Base-by-base conservation (phyloP, 2,888 invertebrate genomes). In the Helobdella robusta region DNA sequence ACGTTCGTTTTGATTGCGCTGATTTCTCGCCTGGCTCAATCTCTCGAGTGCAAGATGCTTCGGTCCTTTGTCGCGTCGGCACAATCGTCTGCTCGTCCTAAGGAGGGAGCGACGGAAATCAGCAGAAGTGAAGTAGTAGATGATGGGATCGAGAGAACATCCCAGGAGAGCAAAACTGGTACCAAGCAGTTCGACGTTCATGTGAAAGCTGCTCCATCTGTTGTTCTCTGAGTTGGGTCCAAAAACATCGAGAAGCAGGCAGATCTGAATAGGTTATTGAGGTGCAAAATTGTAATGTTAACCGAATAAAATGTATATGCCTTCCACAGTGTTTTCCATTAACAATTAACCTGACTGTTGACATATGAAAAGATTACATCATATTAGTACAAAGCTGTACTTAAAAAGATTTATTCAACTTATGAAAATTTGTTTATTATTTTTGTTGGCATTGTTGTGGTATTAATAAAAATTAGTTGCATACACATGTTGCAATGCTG, bases 231-330 rank as follows among this genome's bases (percentile, higher is more conserved):
- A n/a, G 28, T 52, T 36, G 20, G 65, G 34, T 23, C 65, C 66
- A 34, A 71, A 71, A 25, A 70, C 56, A 59, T 71, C 69, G 32
- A 71, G 36, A 48, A 71, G 66, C n/a, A n/a, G n/a, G n/a, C n/a
- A n/a, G n/a, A n/a, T n/a, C n/a, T n/a, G n/a, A n/a, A n/a, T n/a
- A n/a, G n/a, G n/a, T n/a, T n/a, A n/a, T n/a, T n/a, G n/a, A n/a
- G n/a, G n/a, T n/a, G n/a, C n/a, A n/a, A n/a, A n/a, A n/a, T n/a
- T n/a, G n/a, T n/a, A n/a, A n/a, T n/a, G n/a, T n/a, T n/a, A n/a
- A n/a, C n/a, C n/a, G n/a, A n/a, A n/a, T n/a, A n/a, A n/a, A n/a
- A n/a, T n/a, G n/a, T n/a, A n/a, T n/a, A n/a, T n/a, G n/a, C n/a
- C n/a, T n/a, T n/a, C n/a, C n/a, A n/a, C n/a, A n/a, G n/a, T n/a